Conservation (phyloP, 2,113 vertebrate genomes). For the Poecilia latipinna region DNA sequence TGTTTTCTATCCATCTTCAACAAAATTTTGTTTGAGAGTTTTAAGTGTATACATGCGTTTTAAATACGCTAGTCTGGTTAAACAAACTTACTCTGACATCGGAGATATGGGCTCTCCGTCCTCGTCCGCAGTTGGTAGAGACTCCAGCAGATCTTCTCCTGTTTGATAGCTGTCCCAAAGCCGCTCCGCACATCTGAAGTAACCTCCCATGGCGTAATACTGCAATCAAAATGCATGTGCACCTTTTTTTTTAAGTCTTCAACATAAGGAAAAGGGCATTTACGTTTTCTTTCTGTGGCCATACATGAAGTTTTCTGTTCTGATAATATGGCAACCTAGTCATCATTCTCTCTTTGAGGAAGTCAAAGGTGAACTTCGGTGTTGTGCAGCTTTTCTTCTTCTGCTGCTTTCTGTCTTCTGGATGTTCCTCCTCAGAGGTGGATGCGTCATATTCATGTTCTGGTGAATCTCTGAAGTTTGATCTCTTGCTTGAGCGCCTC, state of each 20-base stretch:
- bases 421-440: not conserved
- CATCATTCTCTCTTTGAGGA: conserved; percentile 13
- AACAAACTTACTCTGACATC: conserved; percentile 64
- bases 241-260: not conserved
- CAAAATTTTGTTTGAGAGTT: not conserved
- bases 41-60: too few relatives aligned
- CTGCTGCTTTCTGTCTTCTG: not conserved
- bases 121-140: conserved; percentile 34
- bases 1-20: not conserved
- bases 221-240: conserved; percentile 28
- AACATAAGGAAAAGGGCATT: not conserved
- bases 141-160: not conserved
- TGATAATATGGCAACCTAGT: fast-evolving
- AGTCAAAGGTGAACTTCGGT: conserved; percentile 57
- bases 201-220: conserved; percentile 69
- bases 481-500: fast-evolving
- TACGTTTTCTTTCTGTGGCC: not conserved
- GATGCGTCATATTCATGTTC: not conserved
- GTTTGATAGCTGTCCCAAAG: conserved; percentile 5
- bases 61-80: not conserved
- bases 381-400: not conserved
- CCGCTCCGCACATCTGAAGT: conserved; percentile 62
- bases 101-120: conserved; percentile 42
- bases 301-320: conserved; percentile 55
- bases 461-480: not conserved